These are phyloP conservation scores for Manacus vitellinus DNA, from an alignment of 2,113 vertebrate genomes.

Conservation along the genomic window DNA sequence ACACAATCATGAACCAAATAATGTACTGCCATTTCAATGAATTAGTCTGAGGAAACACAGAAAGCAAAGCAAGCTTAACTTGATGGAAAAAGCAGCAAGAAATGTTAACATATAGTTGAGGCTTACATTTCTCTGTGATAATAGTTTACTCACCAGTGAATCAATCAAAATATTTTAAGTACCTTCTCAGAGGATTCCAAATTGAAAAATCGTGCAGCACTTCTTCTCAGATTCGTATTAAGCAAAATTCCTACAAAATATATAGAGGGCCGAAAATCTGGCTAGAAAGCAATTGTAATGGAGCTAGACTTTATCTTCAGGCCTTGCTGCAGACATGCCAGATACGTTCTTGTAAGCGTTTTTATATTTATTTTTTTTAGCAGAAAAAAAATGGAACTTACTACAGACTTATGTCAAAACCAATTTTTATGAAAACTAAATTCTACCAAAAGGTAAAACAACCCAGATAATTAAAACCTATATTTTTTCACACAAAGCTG, in stretches of 20 bases:
- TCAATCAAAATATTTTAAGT: not conserved
- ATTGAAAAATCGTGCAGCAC: not conserved
- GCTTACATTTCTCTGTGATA: not conserved
- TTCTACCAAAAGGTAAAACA: slow-evolving; percentile 39
- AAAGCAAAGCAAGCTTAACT: not conserved
- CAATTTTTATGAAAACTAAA: slow-evolving; percentile 23
- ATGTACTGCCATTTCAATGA: not conserved
- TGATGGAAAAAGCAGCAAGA: not conserved
- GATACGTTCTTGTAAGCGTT: not conserved
- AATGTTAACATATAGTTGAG: not conserved
- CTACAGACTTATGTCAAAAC: not conserved
- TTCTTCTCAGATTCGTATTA: not conserved
- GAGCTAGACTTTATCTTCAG: not conserved
- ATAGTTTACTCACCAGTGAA: not conserved
- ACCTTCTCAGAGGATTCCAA: not conserved
- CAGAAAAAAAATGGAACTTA: not conserved
- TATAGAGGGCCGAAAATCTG: not conserved
- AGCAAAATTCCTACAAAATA: not conserved
- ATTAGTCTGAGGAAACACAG: not conserved
- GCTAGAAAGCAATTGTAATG: not conserved
- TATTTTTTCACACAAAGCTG: slow-evolving; percentile 21
- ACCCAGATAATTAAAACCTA: slow-evolving; percentile 58
- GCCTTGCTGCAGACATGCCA: not conserved
- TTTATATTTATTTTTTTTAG: not conserved
- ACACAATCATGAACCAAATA: not conserved